These are phyloP conservation scores for Coenobita brevimanus DNA, from an alignment of 1,140 invertebrate genomes.

Conservation along the genomic window DNA sequence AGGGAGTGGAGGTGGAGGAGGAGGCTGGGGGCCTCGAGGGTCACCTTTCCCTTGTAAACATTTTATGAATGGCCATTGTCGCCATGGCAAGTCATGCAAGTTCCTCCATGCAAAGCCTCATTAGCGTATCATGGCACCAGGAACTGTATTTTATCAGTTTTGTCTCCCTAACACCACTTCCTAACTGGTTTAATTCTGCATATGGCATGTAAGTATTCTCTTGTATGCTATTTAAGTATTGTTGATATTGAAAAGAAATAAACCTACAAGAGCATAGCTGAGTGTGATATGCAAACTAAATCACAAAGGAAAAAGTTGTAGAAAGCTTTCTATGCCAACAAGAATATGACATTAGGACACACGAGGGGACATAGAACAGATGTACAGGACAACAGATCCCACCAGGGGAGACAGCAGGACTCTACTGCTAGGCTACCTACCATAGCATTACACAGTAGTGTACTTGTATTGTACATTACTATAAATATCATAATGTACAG, in stretches of 20 bases:
- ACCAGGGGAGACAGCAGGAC: background rate
- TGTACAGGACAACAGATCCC: too few species aligned
- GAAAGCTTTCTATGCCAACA: too few species aligned
- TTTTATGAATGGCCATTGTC: slow-evolving; percentile 55
- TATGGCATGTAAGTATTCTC: background rate
- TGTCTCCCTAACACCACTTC: background rate
- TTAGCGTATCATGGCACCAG: background rate
- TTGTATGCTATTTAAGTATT: background rate
- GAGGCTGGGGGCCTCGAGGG: slow-evolving; percentile 10
- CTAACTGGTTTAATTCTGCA: too few species aligned
- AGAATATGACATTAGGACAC: too few species aligned
- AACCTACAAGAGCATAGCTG: background rate
- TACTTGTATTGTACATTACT: slow-evolving; percentile 6
- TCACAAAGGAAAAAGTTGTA: too few species aligned
- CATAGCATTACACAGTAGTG: background rate
- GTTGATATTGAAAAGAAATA: background rate
- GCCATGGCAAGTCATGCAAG: slow-evolving; percentile 43
- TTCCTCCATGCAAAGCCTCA: slow-evolving; percentile 43
- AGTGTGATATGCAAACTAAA: too few species aligned
- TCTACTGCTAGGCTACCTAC: too few species aligned
- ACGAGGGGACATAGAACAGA: too few species aligned
- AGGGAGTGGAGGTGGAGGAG: slow-evolving; percentile 30
- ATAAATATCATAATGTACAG: slow-evolving; percentile 40
- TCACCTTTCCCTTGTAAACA: slow-evolving; percentile 37
- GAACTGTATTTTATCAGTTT: background rate